phyloP scores from a whole-genome alignment of 2,113 vertebrate genomes.

The Tricholaema leucomelas region DNA sequence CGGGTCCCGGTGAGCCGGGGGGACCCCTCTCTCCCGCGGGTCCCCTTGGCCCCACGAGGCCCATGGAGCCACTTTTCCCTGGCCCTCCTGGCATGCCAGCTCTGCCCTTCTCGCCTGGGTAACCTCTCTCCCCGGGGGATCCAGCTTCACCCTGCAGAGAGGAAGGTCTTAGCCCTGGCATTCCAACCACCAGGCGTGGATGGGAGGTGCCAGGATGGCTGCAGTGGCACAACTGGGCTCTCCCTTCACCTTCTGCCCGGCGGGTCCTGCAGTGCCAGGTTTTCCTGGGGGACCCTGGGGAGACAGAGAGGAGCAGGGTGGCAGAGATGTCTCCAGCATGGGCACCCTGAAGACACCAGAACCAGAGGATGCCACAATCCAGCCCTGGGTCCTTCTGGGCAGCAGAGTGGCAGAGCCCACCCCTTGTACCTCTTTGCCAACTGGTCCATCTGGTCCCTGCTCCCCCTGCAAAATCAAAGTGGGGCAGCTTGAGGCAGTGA shows the following conservation, averaged over 20 bases:
- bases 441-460: neutral
- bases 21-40: slow-evolving; percentile 89
- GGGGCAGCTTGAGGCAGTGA: accelerated
- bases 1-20: slow-evolving; percentile 78
- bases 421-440: neutral
- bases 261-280: slow-evolving; percentile 78
- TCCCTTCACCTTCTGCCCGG: slow-evolving; percentile 87
- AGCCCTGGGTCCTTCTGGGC: accelerated
- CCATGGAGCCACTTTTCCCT: slow-evolving; percentile 85
- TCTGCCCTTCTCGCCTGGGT: slow-evolving; percentile 89
- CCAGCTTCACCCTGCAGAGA: slow-evolving; percentile 86
- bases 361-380: neutral
- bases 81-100: slow-evolving; percentile 86
- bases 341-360: neutral
- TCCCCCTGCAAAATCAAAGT: slow-evolving; percentile 81
- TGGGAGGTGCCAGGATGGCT: accelerated
- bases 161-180: neutral
- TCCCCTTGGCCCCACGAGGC: slow-evolving; percentile 83
- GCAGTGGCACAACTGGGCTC: accelerated
- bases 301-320: neutral
- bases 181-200: accelerated
- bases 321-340: neutral
- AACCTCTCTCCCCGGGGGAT: slow-evolving; percentile 79
- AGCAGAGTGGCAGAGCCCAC: accelerated
- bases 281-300: slow-evolving; percentile 84